Percentiles rank a stretch among this genome's conserved stretches.
Conservation (phyloP, 2,113 vertebrate genomes). For the Manacus vitellinus region DNA sequence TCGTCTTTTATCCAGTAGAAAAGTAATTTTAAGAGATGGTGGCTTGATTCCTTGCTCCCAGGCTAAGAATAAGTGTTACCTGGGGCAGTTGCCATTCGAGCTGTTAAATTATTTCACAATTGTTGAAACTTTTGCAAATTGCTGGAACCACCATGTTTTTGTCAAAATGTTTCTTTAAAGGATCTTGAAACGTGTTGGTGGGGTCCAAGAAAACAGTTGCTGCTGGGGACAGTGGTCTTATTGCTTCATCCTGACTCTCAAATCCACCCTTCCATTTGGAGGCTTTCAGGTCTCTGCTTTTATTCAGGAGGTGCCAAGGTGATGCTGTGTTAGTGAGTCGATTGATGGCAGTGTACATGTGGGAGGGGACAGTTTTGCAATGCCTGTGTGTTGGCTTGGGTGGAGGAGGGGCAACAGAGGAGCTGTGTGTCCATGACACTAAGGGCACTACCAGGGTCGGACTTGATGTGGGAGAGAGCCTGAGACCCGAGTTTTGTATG, state of each 20-base stretch:
- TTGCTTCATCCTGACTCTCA: not conserved
- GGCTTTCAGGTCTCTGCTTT: not conserved
- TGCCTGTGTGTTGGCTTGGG: not conserved
- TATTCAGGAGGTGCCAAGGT: not conserved
- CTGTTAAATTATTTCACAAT: not conserved
- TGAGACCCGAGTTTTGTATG: not conserved
- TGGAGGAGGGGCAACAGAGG: not conserved
- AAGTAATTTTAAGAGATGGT: not conserved
- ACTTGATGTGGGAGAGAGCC: not conserved
- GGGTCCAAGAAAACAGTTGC: not conserved
- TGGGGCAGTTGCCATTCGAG: not conserved
- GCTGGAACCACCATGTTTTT: not conserved
- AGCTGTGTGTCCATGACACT: not conserved
- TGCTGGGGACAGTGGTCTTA: not conserved
- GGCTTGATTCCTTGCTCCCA: not conserved
- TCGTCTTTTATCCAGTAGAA: not conserved
- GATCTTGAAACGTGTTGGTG: not conserved
- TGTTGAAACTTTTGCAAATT: not conserved
- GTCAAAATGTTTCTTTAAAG: not conserved
- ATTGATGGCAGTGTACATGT: fast-evolving
- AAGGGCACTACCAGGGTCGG: not conserved
- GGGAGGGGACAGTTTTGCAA: not conserved
- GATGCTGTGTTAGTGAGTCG: fast-evolving
- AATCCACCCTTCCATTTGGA: not conserved
- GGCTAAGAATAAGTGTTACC: not conserved